phyloP scores from a whole-genome alignment of 2,888 invertebrate genomes.

The Nezara viridula region DNA sequence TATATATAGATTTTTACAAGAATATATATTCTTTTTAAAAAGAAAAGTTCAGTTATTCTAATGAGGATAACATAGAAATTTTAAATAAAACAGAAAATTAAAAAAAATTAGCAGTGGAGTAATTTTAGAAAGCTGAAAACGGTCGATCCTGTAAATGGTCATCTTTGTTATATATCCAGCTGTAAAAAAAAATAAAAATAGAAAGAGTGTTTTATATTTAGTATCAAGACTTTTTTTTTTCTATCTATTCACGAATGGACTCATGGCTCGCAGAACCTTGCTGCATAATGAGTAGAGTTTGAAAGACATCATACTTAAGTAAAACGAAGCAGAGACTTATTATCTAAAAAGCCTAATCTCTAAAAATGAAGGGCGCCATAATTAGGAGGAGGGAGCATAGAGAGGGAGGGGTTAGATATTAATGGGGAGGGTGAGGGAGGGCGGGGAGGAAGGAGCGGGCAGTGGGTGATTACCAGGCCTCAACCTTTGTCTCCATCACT shows the following conservation, averaged over 20 bases:
- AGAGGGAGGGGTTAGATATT: not conserved
- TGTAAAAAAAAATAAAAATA: too few relatives aligned
- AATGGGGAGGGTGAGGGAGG: not conserved
- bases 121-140: too few relatives aligned
- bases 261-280: not conserved
- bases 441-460: not conserved
- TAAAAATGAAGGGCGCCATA: not conserved
- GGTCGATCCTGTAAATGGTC: too few relatives aligned
- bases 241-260: not conserved
- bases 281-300: not conserved
- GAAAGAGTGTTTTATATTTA: too few relatives aligned
- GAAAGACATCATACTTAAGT: not conserved
- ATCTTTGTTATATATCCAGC: too few relatives aligned
- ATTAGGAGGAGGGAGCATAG: not conserved
- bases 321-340: not conserved
- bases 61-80: too few relatives aligned
- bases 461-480: not conserved
- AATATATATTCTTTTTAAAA: too few relatives aligned
- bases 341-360: not conserved
- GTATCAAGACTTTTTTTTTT: too few relatives aligned
- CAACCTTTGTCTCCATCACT: slow-evolving; percentile 27
- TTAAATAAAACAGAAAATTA: too few relatives aligned
- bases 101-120: too few relatives aligned
- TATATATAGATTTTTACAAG: too few relatives aligned
- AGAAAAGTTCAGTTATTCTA: too few relatives aligned